Base-by-base conservation (phyloP, 2,888 invertebrate genomes). In the Volucella inanis region DNA sequence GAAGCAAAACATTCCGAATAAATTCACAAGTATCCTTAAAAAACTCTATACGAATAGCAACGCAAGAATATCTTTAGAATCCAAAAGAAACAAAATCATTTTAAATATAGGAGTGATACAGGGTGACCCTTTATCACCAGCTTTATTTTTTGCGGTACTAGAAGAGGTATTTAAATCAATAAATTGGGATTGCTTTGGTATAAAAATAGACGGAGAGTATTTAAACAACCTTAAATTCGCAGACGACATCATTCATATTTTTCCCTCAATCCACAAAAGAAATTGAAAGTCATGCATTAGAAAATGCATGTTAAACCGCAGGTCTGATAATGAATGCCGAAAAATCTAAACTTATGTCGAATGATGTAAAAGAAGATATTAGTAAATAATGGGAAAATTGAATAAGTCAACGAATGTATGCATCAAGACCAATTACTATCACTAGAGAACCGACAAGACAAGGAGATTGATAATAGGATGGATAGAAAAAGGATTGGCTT, bases 191-290 rank as follows among this genome's bases (percentile, higher is more conserved):
- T 18, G 12, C 8, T 55, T 3, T 22, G 3, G 22, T 4, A 22
- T 22, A 22, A 22, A 22, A 22, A 22, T 22, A 22, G 3, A 3
- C 6, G 31, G 12, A 1, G 38, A 55, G 38, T 55, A 55, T 31
- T 55, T 55, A n/a, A 55, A 55, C 38, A 55, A 55, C 18, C 38
- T 55, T 1, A 55, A 4, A 55, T 55, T 55, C 38, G 55, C 55
- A 31, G 55, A 55, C 18, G 55, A 55, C 18, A 55, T 31, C 14
- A 14, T 49, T 38, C 8, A 31, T 22, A 22, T 3, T 55, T 12
- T 55, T 55, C 38, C n/a, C 55, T 55, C 18, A 18, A 50, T 15
- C 18, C 2, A 55, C n/a, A 55, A 3, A 38, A 55, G 55, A 55
- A 55, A 55, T 14, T 55, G 55, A 55, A 55, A 55, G 18, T 31